These are phyloP conservation scores for Rhipidura dahli DNA, from an alignment of 2,113 vertebrate species.

Conservation along the genomic window DNA sequence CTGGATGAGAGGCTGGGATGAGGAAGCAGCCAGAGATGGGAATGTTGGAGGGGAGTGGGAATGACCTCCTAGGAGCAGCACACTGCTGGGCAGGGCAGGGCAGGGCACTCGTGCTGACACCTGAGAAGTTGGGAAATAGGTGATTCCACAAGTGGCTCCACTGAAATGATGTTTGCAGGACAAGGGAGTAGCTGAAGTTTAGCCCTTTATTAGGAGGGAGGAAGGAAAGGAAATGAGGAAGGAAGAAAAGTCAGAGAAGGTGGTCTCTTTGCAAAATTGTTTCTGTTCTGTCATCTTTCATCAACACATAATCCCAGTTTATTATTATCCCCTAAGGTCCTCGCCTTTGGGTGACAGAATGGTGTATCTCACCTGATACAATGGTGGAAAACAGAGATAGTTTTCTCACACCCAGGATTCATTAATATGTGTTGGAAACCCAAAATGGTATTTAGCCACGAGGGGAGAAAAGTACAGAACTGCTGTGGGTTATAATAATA, in stretches of 20 bases:
- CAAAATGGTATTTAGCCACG: not conserved
- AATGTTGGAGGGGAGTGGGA: not conserved
- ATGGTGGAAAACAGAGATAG: not conserved
- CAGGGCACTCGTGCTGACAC: not conserved
- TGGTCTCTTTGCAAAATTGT: not conserved
- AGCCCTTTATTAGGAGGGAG: not conserved
- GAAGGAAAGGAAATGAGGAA: not conserved
- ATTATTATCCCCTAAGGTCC: not conserved
- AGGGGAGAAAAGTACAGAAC: not conserved
- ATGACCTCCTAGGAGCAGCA: not conserved
- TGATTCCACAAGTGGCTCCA: not conserved
- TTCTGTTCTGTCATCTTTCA: not conserved
- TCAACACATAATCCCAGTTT: not conserved
- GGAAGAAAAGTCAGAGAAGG: not conserved
- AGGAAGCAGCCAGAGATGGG: not conserved
- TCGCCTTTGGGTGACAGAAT: not conserved
- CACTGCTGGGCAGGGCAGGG: not conserved
- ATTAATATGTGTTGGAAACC: conserved; percentile 23
- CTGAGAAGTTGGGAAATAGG: not conserved
- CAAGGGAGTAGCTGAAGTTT: fast-evolving
- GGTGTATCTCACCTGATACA: not conserved
- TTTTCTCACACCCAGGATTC: not conserved
- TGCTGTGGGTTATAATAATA: conserved; percentile 53
- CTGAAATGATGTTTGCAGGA: no score
- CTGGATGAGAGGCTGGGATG: not conserved